Evolutionary conservation across 2,113 vertebrate species (phyloP).

Genomic region (Platichthys stellatus): DNA sequence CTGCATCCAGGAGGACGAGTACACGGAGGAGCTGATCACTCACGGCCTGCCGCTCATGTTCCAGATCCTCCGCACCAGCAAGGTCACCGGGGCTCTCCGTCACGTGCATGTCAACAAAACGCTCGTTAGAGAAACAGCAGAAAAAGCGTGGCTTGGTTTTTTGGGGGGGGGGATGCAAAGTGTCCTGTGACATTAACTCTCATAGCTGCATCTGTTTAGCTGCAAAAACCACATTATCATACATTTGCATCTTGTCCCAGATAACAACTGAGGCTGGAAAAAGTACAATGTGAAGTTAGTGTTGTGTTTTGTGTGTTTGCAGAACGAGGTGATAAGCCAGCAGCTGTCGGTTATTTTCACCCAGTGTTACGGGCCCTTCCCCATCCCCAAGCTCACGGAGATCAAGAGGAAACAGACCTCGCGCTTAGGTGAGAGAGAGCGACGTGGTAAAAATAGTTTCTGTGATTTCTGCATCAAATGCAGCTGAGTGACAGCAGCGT

Average conservation of each 20-base stretch:
- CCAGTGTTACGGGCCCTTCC: conserved; percentile 86
- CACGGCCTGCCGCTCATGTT: conserved; percentile 86
- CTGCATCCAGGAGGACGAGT: conserved; percentile 84
- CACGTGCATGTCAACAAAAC: neutral
- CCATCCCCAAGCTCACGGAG: conserved; percentile 84
- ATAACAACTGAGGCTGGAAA: neutral
- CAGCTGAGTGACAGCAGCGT: neutral
- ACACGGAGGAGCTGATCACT: conserved; percentile 85
- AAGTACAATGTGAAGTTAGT: neutral
- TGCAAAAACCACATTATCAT: conserved; percentile 39
- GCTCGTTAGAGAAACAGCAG: conserved; percentile 29
- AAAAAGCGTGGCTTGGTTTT: neutral
- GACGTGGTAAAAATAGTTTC: neutral
- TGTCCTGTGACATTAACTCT: conserved; percentile 35
- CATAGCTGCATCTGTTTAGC: conserved; percentile 53
- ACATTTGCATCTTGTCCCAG: conserved; percentile 43
- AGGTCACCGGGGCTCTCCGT: conserved; percentile 61
- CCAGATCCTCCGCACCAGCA: conserved; percentile 84
- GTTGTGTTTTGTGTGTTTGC: conserved; percentile 45
- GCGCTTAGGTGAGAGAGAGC: conserved; percentile 73
- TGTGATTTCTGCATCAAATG: neutral
- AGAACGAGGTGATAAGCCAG: conserved; percentile 85
- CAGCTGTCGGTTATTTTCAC: conserved; percentile 86
- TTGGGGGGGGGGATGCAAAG: conserved; percentile 23
- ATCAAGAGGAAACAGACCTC: conserved; percentile 83